These are phyloP conservation scores for Dexiosoma caninum DNA, from an alignment of 2,888 invertebrate species.

Conservation along the genomic window DNA sequence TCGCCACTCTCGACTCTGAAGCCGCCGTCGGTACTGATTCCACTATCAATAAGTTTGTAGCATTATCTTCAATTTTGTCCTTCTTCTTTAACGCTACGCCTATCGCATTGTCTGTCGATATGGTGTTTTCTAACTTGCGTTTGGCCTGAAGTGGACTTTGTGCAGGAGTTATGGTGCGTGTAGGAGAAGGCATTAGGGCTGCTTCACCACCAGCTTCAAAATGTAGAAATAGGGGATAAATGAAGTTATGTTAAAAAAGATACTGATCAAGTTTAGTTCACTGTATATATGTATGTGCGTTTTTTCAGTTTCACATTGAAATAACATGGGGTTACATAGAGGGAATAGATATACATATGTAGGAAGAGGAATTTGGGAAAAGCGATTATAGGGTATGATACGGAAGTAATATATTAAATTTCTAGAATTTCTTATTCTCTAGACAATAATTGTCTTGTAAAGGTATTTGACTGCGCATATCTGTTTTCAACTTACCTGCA, in stretches of 20 bases:
- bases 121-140: constrained; percentile 86
- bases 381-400: constrained; percentile 49
- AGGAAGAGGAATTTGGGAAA: constrained; percentile 45
- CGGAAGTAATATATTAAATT: neutral
- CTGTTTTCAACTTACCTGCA: constrained; percentile 78
- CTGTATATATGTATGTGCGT: constrained; percentile 62
- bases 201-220: constrained; percentile 77
- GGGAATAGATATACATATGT: neutral
- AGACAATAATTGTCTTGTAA: neutral
- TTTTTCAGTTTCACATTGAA: neutral
- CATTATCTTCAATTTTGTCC: constrained; percentile 79
- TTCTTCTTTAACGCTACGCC: constrained; percentile 83
- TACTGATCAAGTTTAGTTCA: constrained; percentile 70
- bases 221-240: constrained; percentile 56
- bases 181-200: constrained; percentile 81
- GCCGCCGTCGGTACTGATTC: constrained; percentile 65
- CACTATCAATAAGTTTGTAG: constrained; percentile 67
- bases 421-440: neutral
- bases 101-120: constrained; percentile 83
- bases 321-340: neutral
- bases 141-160: constrained; percentile 81
- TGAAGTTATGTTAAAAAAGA: constrained; percentile 65
- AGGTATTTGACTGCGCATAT: no score
- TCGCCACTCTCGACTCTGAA: constrained; percentile 43
- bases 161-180: constrained; percentile 79